Evolutionary conservation across 2,797 vertebrate genomes (phyloP), one percentile per base, ranked within the genome.

Genomic region (Arrhamphus sclerolepis): DNA sequence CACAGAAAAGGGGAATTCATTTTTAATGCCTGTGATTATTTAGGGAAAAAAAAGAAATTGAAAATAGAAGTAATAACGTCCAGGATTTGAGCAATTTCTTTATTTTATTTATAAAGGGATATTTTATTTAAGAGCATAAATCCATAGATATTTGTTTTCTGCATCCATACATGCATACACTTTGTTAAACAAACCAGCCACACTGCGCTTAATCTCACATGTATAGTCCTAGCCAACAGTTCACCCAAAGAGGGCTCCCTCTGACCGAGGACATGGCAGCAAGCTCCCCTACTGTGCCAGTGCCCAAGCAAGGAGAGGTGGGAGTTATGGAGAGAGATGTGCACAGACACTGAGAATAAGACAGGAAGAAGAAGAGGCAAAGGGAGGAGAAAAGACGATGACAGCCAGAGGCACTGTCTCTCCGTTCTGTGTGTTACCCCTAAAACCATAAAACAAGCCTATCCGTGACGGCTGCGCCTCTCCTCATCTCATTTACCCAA

Each of bases 241-340:
- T 76, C 79, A 86, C 90, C 90, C 88, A 91, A 86, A 92, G 89
- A 91, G 89, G 89, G 86, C 88, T 87, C 89, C 87, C 88, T 91
- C 70, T 49, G 62, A 88, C 88, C 52, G 71, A 85, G 77, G 83
- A 92, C 88, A 82, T 78, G 77, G 81, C 69, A 72, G 73, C 34
- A 59, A 82, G 79, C 82, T 78, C 80, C 83, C 86, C 80, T 40
- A 68, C 70, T 41, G 78, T 83, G 77, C 77, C 75, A 74, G 57
- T 63, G 78, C 72, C 77, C 49, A 24, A 68, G 61, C 66, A 78
- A 31, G 14, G 66, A 78, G 70, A 81, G 68, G 80, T 81, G 73
- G 80, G 84, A 85, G 81, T 77, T 62, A 75, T 80, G 60, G 63
- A 81, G 84, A 73, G 71, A 73, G 71, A 79, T 62, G 62, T 34